Percentiles rank a stretch among this genome's conserved stretches.
Conservation (phyloP, 2,113 vertebrate species). For the Trematocara zebra region DNA sequence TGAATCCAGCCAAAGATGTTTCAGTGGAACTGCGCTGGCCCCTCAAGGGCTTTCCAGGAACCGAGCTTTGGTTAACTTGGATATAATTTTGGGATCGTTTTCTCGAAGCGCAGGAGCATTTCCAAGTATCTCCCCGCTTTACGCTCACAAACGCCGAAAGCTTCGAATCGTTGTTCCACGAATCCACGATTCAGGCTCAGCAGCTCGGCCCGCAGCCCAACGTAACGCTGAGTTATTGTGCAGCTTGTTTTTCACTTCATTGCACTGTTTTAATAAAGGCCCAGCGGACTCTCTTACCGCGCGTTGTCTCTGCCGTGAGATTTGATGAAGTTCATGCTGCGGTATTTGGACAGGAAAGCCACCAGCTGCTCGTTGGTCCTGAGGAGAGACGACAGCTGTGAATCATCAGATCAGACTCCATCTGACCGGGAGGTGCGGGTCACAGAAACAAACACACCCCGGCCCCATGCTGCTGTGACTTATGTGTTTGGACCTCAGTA, state of each 20-base stretch:
- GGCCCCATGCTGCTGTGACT: background rate
- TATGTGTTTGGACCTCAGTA: background rate
- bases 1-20: background rate
- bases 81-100: background rate
- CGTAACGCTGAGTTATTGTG: background rate
- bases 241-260: background rate
- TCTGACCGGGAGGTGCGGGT: background rate
- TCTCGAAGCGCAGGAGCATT: background rate
- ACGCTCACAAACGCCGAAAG: background rate
- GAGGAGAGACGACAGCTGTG: background rate
- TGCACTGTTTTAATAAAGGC: background rate
- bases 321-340: slow-evolving; percentile 96
- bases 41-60: background rate
- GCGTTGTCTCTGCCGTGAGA: slow-evolving; percentile 96
- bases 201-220: background rate
- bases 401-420: background rate
- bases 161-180: background rate
- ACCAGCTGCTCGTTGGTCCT: slow-evolving; percentile 68
- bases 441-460: background rate
- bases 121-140: background rate
- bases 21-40: background rate
- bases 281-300: slow-evolving; percentile 70
- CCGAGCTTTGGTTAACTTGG: background rate
- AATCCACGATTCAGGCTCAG: background rate
- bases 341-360: slow-evolving; percentile 63